Evolutionary conservation across 1,140 invertebrate species (phyloP), one percentile per base, ranked within the genome.

Genomic region (Drosophila micromelanica): DNA sequence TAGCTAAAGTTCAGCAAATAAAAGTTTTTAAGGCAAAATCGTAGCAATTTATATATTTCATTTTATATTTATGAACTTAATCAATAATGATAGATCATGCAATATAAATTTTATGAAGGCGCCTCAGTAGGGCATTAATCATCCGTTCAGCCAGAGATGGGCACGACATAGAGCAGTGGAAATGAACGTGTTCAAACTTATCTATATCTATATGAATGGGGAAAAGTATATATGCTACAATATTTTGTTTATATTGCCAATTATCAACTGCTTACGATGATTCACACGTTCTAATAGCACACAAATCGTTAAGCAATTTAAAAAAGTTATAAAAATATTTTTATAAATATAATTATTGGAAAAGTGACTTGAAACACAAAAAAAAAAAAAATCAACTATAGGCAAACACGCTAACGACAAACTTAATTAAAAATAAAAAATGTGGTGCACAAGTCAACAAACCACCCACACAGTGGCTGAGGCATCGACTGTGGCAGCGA

Each of bases 361-460:
- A 46, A 62, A 45, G 45, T 45, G n/a, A 57, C 61, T 71, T 55
- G 76, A 17, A 17, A 17, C n/a, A n/a, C n/a, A 17, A 17, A 17
- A 57, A 57, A 74, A 76, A 70, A 42, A 7, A 43, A 69, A 43
- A 51, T 61, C 69, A 82, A 32, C 40, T 15, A 43, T 43, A 35
- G 8, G n/a, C 23, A 48, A 51, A 15, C 23, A 32, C 48, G 7
- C 48, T 15, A 51, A 68, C 49, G 68, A 51, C 35, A 55, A 72
- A 76, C 63, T 87, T 73, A 87, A 87, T 86, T 87, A 75, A 75
- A 75, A 75, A 70, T 49, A 70, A 54, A 78, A 82, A 81, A 75
- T 70, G 65, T 67, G 80, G 45, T 61, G 67, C 55, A 84, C 67
- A 85, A 71, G 68, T 79, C 85, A 81, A 85, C 81, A 86, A 82